Conservation (phyloP, 2,888 invertebrate genomes). For the Ochropleura leucogaster region DNA sequence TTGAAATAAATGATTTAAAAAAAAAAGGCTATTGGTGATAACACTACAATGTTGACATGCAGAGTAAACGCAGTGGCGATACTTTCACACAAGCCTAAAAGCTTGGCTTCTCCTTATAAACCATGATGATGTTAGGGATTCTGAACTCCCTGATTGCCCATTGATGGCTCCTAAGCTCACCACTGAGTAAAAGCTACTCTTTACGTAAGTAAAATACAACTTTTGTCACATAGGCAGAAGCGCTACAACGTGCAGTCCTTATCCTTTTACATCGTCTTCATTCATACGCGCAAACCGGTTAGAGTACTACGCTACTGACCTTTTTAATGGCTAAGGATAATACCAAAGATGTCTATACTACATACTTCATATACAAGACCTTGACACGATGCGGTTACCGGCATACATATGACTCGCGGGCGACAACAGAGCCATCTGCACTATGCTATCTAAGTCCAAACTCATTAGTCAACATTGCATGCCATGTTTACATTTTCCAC, state of each 20-base stretch:
- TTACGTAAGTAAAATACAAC: background rate
- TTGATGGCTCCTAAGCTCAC: too few species aligned
- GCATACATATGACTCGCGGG: background rate
- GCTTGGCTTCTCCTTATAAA: too few species aligned
- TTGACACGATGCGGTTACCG: slow-evolving; percentile 25
- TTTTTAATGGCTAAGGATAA: slow-evolving; percentile 21
- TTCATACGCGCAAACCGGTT: background rate
- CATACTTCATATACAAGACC: slow-evolving; percentile 27
- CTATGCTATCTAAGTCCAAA: slow-evolving; percentile 7
- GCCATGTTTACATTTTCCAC: slow-evolving; percentile 48
- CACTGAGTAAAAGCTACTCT: background rate
- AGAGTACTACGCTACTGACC: background rate
- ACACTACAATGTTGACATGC: background rate
- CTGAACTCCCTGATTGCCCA: too few species aligned
- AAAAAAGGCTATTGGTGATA: too few species aligned
- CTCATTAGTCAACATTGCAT: slow-evolving; percentile 35
- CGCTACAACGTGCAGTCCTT: background rate
- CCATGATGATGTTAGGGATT: too few species aligned
- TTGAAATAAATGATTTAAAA: too few species aligned
- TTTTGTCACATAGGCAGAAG: background rate
- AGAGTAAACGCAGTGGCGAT: background rate
- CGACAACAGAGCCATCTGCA: slow-evolving; percentile 30
- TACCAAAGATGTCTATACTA: background rate
- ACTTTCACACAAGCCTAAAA: too few species aligned
- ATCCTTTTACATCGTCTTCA: background rate